Percentiles rank a stretch among this genome's conserved stretches.
Evolutionary conservation across 2,113 vertebrate species (phyloP).

Genomic region (Amphiprion ocellaris): DNA sequence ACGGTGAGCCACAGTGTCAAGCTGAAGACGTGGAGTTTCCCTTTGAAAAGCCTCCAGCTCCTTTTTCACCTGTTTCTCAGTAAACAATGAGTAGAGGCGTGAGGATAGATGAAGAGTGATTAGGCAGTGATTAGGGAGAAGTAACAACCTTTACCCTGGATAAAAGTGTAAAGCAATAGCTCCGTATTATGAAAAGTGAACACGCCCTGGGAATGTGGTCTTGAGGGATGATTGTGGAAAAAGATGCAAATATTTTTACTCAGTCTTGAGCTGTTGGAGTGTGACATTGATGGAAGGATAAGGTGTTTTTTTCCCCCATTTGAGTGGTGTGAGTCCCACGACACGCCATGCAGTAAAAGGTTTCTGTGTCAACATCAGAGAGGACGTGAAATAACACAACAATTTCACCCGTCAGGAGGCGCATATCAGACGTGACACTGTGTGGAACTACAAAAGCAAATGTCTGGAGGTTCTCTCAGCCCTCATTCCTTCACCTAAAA

Average conservation of each 20-base stretch:
- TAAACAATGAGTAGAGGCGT: conserved; percentile 61
- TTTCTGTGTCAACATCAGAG: conserved; percentile 82
- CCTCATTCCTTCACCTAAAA: conserved; percentile 50
- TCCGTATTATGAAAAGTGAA: conserved; percentile 63
- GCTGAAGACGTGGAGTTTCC: conserved; percentile 46
- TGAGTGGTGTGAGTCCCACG: conserved; percentile 60
- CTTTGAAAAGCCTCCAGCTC: conserved; percentile 62
- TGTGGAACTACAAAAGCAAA: conserved; percentile 76
- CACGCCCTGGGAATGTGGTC: conserved; percentile 63
- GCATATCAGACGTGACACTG: conserved; percentile 76
- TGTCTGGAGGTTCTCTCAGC: conserved; percentile 38
- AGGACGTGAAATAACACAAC: conserved; percentile 77
- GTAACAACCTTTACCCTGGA: conserved; percentile 52
- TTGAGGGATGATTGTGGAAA: conserved; percentile 63
- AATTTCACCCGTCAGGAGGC: conserved; percentile 73
- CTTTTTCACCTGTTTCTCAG: conserved; percentile 69
- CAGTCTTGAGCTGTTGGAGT: conserved; percentile 66
- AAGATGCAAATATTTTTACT: conserved; percentile 77
- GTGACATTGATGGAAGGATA: conserved; percentile 79
- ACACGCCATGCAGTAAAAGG: conserved; percentile 76
- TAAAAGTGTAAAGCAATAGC: conserved; percentile 70
- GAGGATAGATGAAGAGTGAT: conserved; percentile 56
- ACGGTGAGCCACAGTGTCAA: conserved; percentile 39
- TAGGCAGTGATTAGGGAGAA: conserved; percentile 38
- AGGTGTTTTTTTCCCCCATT: conserved; percentile 39